These are phyloP conservation scores for Poeciliopsis turrubarensis DNA, from an alignment of 2,113 vertebrate species.

Conservation along the genomic window DNA sequence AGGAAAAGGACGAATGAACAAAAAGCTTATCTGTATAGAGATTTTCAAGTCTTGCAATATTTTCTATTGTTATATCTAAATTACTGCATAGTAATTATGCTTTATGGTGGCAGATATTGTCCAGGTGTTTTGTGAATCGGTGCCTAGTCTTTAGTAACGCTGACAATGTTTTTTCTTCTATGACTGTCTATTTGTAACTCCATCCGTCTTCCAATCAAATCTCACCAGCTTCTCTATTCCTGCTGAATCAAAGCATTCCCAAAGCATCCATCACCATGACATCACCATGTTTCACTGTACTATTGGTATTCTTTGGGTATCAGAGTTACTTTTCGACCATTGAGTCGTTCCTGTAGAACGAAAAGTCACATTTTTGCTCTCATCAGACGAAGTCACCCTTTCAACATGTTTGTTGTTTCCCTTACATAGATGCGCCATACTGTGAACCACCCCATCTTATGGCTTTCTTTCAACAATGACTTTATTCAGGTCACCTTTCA, in stretches of 20 bases:
- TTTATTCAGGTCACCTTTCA: neutral
- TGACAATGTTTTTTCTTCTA: too few species aligned
- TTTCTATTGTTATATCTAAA: too few species aligned
- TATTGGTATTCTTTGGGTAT: neutral
- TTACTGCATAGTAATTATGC: too few species aligned
- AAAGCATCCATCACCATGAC: neutral
- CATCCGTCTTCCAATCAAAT: too few species aligned
- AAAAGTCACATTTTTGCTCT: neutral
- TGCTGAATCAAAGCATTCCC: too few species aligned
- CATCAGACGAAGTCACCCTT: neutral
- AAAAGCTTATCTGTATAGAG: neutral
- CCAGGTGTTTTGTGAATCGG: too few species aligned
- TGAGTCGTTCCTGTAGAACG: neutral
- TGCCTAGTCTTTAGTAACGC: too few species aligned
- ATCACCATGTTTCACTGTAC: neutral
- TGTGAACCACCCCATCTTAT: neutral
- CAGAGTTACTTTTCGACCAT: neutral
- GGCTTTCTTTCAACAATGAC: neutral
- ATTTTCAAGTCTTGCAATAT: too few species aligned
- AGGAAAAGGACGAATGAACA: neutral
- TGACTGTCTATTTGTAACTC: too few species aligned
- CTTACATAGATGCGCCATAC: neutral
- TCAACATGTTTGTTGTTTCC: neutral
- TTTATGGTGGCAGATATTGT: too few species aligned
- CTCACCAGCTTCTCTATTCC: too few species aligned